Base-by-base conservation (phyloP, 2,113 vertebrate genomes). In the Ochotona princeps region DNA sequence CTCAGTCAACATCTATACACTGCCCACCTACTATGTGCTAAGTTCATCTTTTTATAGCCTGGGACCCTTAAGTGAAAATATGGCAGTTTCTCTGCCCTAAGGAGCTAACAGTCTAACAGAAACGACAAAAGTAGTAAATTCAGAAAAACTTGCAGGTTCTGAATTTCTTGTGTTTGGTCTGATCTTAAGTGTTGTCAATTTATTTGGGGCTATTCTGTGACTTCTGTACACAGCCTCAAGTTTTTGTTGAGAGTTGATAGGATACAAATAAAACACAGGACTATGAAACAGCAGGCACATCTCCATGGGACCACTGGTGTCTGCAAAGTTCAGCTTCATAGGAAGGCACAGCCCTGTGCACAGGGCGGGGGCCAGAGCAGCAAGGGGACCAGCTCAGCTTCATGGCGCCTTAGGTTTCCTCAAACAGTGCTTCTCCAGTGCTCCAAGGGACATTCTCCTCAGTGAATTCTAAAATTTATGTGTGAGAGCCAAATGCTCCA, bases 71-170 rank as follows among this genome's bases (percentile, higher is more conserved):
- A 44, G 38, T 44, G 38, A 4, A 44, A 44, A 44, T 44, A 44
- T 44, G 65, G 35, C 21, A 13, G 7, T 49, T 84, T 80, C 44
- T 70, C 26, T 85, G 65, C n/a, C 38, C 26, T 69, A 69, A 30
- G 49, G 13, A 66, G 63, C n/a, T 92, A 79, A 47, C 30, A 49
- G 69, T 80, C 13, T 74, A 87, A 82, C 21, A 73, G 44, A 83
- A 89, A 81, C 69, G 11, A 30, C 7, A 21, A 11, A 47, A 74
- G 32, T 25, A 70, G 60, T 66, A n/a, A 80, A 32, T n/a, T 49
- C 32, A 61, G 60, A 63, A 73, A 63, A 44, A 60, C 49, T 3
- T 14, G 32, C 26, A 73, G 47, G 7, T 74, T 89, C 87, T 92
- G 25, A 49, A 35, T 75, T 30, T 84, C 10, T 79, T 65, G 21